phyloP scores from a whole-genome alignment of 2,888 invertebrate species.

The Drosophila nigricruria region DNA sequence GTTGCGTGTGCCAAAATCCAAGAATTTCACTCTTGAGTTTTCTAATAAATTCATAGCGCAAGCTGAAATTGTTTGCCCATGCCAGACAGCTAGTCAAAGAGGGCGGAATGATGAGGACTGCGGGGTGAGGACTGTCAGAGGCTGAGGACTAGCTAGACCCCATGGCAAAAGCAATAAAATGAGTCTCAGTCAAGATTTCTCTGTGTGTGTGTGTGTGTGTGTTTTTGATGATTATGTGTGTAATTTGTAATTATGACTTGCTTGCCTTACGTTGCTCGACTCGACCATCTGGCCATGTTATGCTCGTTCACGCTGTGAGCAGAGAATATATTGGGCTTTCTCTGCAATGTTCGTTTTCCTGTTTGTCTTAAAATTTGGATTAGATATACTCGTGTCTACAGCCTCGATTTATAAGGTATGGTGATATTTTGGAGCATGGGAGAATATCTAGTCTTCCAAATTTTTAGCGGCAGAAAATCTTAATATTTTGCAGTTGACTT shows the following conservation, averaged over 20 bases:
- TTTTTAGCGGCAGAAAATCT: too few relatives aligned
- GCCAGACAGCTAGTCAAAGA: constrained; percentile 7
- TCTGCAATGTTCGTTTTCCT: background rate
- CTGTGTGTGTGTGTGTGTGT: constrained; percentile 6
- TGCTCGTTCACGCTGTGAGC: background rate
- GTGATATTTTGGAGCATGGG: background rate
- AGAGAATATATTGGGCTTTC: background rate
- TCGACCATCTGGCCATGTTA: background rate
- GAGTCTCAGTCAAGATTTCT: constrained; percentile 8
- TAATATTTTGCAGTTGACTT: too few relatives aligned
- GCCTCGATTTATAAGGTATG: background rate
- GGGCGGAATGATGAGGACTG: background rate
- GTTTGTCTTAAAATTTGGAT: background rate
- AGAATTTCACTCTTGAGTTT: constrained; percentile 77
- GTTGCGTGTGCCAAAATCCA: constrained; percentile 62
- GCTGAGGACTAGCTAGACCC: background rate
- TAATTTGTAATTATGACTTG: constrained; percentile 79
- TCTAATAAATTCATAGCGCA: constrained; percentile 77
- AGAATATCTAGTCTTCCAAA: too few relatives aligned
- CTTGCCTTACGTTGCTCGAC: constrained; percentile 32
- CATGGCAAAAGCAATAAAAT: constrained; percentile 29
- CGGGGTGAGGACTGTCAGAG: background rate
- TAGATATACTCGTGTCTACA: background rate
- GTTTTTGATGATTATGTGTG: constrained; percentile 65
- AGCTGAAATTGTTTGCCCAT: constrained; percentile 3